Percentiles rank a stretch among this genome's conserved stretches.
Evolutionary conservation across 2,113 vertebrate species (phyloP).

Genomic region (Neoarius graeffei): DNA sequence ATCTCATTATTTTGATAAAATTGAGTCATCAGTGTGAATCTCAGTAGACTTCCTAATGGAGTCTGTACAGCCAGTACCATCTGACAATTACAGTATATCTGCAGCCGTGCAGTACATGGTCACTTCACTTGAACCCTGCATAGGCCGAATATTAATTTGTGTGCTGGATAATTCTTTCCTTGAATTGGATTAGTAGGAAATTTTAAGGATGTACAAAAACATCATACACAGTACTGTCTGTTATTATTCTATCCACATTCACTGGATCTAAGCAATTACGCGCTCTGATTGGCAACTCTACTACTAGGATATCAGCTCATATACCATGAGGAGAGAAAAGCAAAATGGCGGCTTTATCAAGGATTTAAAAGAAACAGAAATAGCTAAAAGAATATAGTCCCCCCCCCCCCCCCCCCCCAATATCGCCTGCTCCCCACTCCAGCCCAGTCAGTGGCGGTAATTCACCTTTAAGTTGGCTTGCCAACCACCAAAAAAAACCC

Average conservation of each 20-base stretch:
- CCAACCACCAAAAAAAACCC: too few relatives aligned
- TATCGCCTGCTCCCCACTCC: too few relatives aligned
- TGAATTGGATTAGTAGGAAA: neutral
- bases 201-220: neutral
- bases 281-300: too few relatives aligned
- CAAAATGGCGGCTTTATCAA: too few relatives aligned
- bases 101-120: neutral
- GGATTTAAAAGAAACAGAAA: too few relatives aligned
- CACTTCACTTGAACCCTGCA: neutral
- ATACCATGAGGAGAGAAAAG: too few relatives aligned
- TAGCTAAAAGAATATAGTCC: too few relatives aligned
- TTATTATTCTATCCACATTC: neutral
- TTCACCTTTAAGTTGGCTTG: too few relatives aligned
- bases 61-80: neutral
- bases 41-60: neutral
- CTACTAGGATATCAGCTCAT: too few relatives aligned
- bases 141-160: neutral
- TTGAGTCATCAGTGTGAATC: constrained; percentile 14
- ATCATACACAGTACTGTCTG: constrained; percentile 15
- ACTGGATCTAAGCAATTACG: too few relatives aligned
- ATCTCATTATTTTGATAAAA: neutral
- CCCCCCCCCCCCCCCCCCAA: too few relatives aligned
- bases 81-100: neutral
- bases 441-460: too few relatives aligned
- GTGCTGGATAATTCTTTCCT: neutral